A percentile compares a stretch with the other conserved stretches of the same genome.
phyloP scores from a whole-genome alignment of 2,888 invertebrate genomes.

The Acheta domesticus region DNA sequence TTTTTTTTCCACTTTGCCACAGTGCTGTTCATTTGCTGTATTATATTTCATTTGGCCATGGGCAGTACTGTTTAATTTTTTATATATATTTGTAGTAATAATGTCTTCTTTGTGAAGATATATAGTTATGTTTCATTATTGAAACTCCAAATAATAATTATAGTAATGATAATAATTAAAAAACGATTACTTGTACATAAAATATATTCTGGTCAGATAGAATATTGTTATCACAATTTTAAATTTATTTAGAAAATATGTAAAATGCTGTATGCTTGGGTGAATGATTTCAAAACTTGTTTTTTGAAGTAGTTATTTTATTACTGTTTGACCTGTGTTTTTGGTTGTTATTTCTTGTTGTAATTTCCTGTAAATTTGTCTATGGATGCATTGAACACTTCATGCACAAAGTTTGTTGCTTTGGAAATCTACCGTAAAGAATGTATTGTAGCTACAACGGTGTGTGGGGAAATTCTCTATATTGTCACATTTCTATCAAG shows the following conservation, averaged over 20 bases:
- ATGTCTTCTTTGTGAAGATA: background rate
- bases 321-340: constrained; percentile 3
- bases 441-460: background rate
- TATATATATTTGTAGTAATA: background rate
- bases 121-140: constrained; percentile 3
- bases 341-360: constrained; percentile 18
- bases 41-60: background rate
- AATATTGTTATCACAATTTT: constrained; percentile 9
- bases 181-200: constrained; percentile 1
- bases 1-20: background rate
- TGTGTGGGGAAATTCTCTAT: constrained; percentile 18
- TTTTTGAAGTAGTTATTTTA: constrained; percentile 3
- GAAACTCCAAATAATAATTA: background rate
- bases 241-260: background rate
- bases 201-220: constrained; percentile 6
- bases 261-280: constrained; percentile 10
- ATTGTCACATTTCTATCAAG: constrained; percentile 3
- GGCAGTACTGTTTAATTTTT: background rate
- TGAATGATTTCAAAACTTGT: constrained; percentile 10
- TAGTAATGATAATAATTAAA: background rate
- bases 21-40: constrained; percentile 3
- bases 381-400: constrained; percentile 10
- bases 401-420: constrained; percentile 18
- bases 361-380: constrained; percentile 3
- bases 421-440: background rate